phyloP scores from a whole-genome alignment of 2,113 vertebrate species.

The Vulpes lagopus region DNA sequence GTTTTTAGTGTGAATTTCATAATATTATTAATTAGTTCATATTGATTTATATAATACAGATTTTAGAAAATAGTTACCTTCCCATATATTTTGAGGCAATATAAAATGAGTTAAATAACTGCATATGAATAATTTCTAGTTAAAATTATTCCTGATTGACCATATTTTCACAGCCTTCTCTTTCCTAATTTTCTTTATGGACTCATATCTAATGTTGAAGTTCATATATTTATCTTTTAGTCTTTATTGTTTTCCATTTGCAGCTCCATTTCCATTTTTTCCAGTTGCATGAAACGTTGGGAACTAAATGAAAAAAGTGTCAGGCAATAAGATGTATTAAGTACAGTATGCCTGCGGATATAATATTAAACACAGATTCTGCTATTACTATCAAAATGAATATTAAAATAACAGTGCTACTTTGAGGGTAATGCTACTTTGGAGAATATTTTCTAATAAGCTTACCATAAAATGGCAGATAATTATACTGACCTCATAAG shows the following conservation, averaged over 20 bases:
- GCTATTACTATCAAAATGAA: conserved; percentile 43
- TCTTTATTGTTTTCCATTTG: conserved; percentile 30
- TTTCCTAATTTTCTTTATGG: background rate
- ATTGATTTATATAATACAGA: background rate
- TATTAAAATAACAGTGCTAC: background rate
- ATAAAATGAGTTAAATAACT: conserved; percentile 18
- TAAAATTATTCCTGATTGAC: background rate
- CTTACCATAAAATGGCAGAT: conserved; percentile 43
- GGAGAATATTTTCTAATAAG: conserved; percentile 43
- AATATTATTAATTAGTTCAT: background rate
- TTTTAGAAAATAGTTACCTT: background rate
- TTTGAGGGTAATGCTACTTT: background rate
- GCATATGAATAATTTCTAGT: background rate
- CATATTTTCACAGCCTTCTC: background rate
- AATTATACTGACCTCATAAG: conserved; percentile 42
- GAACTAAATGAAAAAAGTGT: conserved; percentile 11
- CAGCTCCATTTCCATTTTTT: background rate
- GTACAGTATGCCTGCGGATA: background rate
- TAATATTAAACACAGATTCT: conserved; percentile 15
- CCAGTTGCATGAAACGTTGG: background rate
- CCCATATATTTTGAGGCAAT: background rate
- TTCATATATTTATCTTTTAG: background rate
- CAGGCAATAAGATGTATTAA: background rate
- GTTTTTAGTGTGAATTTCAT: background rate
- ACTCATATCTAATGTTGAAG: background rate